Evolutionary conservation across 2,113 vertebrate genomes (phyloP).

Genomic region (Octodon degus): DNA sequence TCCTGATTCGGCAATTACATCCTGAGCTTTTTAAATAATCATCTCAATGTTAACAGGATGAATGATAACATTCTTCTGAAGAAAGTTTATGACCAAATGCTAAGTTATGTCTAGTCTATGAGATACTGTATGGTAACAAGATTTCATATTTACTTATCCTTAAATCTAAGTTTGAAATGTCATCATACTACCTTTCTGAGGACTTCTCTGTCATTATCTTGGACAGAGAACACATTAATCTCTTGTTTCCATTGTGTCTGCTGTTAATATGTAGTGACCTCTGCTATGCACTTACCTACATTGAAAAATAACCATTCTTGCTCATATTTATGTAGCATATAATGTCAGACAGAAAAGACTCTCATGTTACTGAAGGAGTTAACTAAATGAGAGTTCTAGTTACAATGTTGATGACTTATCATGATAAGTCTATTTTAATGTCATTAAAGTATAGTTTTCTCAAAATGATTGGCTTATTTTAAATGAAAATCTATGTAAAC

Average conservation of each 20-base stretch:
- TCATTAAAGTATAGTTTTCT: background rate
- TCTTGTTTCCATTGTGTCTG: background rate
- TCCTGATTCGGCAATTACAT: background rate
- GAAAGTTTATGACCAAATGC: background rate
- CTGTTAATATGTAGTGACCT: background rate
- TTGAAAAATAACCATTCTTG: background rate
- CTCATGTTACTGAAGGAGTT: background rate
- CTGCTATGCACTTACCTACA: background rate
- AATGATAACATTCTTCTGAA: conserved; percentile 12
- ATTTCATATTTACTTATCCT: background rate
- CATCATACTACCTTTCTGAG: background rate
- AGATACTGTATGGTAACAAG: background rate
- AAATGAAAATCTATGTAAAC: background rate
- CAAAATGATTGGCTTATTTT: background rate
- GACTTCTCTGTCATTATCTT: background rate
- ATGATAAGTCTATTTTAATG: background rate
- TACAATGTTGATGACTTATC: background rate
- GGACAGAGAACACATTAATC: background rate
- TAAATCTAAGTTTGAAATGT: conserved; percentile 19
- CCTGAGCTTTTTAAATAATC: background rate
- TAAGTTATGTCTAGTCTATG: background rate
- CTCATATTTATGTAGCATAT: background rate
- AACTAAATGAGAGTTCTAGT: background rate
- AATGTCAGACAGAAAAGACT: background rate
- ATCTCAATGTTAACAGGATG: background rate